Base-by-base conservation (phyloP, 2,113 vertebrate species). In the Indicator indicator region DNA sequence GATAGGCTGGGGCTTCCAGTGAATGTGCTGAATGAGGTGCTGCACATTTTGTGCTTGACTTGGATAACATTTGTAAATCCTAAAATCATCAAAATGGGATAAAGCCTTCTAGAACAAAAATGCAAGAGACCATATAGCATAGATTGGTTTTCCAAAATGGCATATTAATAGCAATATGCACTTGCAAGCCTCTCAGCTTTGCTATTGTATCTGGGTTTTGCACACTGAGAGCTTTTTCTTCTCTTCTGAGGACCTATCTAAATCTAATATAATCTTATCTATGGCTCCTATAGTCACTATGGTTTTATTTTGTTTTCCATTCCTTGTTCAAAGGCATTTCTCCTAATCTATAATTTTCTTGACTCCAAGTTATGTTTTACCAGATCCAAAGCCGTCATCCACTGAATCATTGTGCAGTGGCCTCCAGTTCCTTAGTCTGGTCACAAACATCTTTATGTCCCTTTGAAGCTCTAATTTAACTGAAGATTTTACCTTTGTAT, bases 41-140 rank as follows among this genome's bases (percentile, higher is more conserved):
- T 93, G 42, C 84, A 82, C 30, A 48, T 65, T 92, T 94, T 90
- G 80, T 93, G 46, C 50, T 91, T 88, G 63, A 78, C 40, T 90
- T 82, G 38, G 33, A 88, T 91, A 80, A 80, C 54, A 26, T 71
- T 87, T 92, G 90, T 91, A 96, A 94, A 95, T 86, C 59, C 65
- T 79, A 91, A 94, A 88, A 92, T 86, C 74, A 79, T 76, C 90
- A 93, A 88, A 75, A 58, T 48, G 33, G 70, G 69, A 82, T 91
- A 71, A 92, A 89, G 19, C 16, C n/a, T 72, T 88, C 36, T 70
- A 28, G 44, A 86, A 55, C n/a, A 79, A 76, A 86, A 90, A 74
- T 38, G 9, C 30, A 65, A 60, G 50, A 84, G 79, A 74, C 80
- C 42, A 58, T 32, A 26, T 27, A 68, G 24, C 54, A 78, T 46